Percentiles rank a stretch among this genome's conserved stretches.
phyloP scores from a whole-genome alignment of 35 echinoderm and acorn worm species.

The Patiria miniata region DNA sequence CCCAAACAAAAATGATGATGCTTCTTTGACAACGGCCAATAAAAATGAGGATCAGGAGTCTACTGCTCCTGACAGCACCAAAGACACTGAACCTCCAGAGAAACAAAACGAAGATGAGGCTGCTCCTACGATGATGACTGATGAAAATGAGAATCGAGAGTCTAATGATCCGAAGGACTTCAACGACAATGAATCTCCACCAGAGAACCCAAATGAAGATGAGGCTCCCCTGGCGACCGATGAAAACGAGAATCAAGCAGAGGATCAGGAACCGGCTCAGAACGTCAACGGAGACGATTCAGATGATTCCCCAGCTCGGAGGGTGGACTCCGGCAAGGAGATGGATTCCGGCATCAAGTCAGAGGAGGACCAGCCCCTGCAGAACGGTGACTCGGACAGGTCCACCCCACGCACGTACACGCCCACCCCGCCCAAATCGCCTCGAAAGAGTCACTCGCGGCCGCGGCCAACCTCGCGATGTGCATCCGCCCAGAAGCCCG shows the following conservation, averaged over 20 bases:
- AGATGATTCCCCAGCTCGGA: background rate
- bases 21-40: background rate
- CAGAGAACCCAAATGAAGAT: background rate
- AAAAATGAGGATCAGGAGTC: no score
- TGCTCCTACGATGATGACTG: no score
- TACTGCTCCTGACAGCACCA: background rate
- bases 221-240: background rate
- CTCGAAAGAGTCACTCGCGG: background rate
- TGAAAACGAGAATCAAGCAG: background rate
- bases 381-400: background rate
- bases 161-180: no score
- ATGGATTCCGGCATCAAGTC: constrained; percentile 1
- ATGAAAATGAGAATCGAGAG: no score
- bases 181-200: background rate
- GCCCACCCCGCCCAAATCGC: constrained; percentile 3
- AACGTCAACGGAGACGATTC: background rate
- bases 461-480: background rate
- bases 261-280: background rate
- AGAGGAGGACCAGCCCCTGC: background rate
- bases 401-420: background rate
- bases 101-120: background rate
- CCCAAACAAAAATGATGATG: no score
- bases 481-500: background rate
- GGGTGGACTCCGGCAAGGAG: background rate
- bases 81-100: background rate